phyloP scores from a whole-genome alignment of 2,113 vertebrate genomes.

The Gallinago undulata region DNA sequence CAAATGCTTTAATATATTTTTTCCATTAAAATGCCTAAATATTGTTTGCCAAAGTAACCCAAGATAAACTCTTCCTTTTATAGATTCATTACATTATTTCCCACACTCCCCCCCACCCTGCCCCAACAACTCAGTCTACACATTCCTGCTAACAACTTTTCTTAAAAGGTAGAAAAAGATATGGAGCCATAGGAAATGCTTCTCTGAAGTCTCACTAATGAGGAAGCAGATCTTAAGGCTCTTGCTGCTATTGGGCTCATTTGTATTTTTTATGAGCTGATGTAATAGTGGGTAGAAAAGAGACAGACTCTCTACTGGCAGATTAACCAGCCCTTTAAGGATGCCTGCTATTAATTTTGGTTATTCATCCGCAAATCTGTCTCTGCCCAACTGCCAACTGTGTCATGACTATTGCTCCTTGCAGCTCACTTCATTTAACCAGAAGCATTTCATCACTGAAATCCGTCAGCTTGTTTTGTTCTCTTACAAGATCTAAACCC shows the following conservation, averaged over 20 bases:
- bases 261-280: constrained; percentile 73
- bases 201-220: constrained; percentile 64
- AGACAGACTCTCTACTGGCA: constrained; percentile 68
- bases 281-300: constrained; percentile 58
- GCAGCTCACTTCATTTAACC: constrained; percentile 36
- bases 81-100: not conserved
- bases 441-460: constrained; percentile 16
- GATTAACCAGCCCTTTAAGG: constrained; percentile 62
- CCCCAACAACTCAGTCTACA: not conserved
- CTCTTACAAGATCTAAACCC: not conserved
- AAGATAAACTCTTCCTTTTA: not conserved
- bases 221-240: constrained; percentile 62
- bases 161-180: constrained; percentile 37
- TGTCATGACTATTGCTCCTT: constrained; percentile 39
- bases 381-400: constrained; percentile 47
- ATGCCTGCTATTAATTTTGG: constrained; percentile 62
- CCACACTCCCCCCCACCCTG: not conserved
- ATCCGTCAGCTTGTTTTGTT: not conserved
- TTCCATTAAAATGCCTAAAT: not conserved
- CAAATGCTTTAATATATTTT: not conserved
- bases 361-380: constrained; percentile 65
- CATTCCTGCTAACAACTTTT: constrained; percentile 7
- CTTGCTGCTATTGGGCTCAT: constrained; percentile 65
- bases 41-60: not conserved
- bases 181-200: constrained; percentile 41